Base-by-base conservation (phyloP, 2,888 invertebrate species). In the Tortricodes alternella region DNA sequence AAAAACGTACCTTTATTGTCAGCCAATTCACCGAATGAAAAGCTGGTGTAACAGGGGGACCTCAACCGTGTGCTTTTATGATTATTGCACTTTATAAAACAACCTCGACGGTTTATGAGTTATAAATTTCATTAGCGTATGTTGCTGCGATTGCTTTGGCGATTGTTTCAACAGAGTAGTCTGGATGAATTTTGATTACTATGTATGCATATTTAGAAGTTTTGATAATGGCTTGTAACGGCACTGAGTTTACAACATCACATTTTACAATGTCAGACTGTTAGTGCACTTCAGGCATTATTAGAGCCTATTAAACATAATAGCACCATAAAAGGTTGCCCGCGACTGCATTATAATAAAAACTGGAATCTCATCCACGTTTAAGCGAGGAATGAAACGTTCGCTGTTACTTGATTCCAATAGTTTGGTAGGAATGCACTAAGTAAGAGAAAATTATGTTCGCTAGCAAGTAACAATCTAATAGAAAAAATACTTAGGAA, bases 41-140 rank as follows among this genome's bases (percentile, higher is more conserved):
- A 57, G 44, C 52, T 43, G 52, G 23, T 51, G 56, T 43, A 50
- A 34, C 48, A 51, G 48, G 59, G 62, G 52, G 11, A 38, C 48
- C 43, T 35, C 35, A 61, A 51, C 59, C 59, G 53, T 67, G 67
- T 62, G 74, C 74, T 74, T 88, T 87, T 86, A 89, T 80, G 82
- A 86, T 87, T 87, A 89, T 88, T 86, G 83, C 84, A 83, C 83
- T 83, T 85, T 83, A 88, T 86, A 88, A 85, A 87, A 80, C 80
- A 80, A 74, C 77, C 74, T 72, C 71, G 75, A 73, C 67, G 78
- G 75, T 86, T 87, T 84, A 86, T 84, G 85, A 83, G 82, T 83
- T 82, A 84, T 88, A 86, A 86, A 89, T 85, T 88, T 85, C 80
- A 86, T 88, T 88, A 88, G 85, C 80, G 78, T 78, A 79, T 78